phyloP scores from a whole-genome alignment of 2,113 vertebrate genomes.

The Megalops atlanticus region DNA sequence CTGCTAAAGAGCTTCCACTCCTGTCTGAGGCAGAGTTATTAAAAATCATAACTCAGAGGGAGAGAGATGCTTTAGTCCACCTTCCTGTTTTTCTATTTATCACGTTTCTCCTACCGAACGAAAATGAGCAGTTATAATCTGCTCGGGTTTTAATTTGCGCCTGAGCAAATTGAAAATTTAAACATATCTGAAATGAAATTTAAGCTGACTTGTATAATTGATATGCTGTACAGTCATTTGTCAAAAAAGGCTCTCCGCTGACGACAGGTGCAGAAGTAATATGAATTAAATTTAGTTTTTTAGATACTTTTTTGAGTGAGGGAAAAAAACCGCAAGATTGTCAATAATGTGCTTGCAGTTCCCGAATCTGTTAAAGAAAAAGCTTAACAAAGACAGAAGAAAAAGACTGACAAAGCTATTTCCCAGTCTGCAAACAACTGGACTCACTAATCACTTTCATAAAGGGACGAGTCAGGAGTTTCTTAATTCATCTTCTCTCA shows the following conservation, averaged over 20 bases:
- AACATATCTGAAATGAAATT: background rate
- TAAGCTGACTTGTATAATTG: background rate
- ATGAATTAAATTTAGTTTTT: background rate
- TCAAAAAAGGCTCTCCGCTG: background rate
- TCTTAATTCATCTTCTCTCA: conserved; percentile 16
- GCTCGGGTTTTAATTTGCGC: background rate
- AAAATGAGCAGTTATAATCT: background rate
- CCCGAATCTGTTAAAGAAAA: background rate
- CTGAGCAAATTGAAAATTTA: background rate
- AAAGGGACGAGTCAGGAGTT: conserved; percentile 29
- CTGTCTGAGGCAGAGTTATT: background rate
- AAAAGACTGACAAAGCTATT: conserved; percentile 39
- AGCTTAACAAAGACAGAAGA: conserved; percentile 23
- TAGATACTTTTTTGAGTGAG: background rate
- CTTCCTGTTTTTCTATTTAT: background rate
- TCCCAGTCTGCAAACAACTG: conserved; percentile 24
- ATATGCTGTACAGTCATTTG: background rate
- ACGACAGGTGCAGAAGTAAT: background rate
- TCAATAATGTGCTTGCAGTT: conserved; percentile 17
- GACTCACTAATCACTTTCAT: conserved; percentile 36
- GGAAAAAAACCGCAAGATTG: conserved; percentile 13
- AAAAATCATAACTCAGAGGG: conserved; percentile 1
- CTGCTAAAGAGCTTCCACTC: conserved; percentile 9
- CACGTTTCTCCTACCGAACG: background rate
- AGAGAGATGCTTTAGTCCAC: background rate